Evolutionary conservation across 2,888 invertebrate species (phyloP), one percentile per base, ranked within the genome.

Genomic region (Phalera bucephala): DNA sequence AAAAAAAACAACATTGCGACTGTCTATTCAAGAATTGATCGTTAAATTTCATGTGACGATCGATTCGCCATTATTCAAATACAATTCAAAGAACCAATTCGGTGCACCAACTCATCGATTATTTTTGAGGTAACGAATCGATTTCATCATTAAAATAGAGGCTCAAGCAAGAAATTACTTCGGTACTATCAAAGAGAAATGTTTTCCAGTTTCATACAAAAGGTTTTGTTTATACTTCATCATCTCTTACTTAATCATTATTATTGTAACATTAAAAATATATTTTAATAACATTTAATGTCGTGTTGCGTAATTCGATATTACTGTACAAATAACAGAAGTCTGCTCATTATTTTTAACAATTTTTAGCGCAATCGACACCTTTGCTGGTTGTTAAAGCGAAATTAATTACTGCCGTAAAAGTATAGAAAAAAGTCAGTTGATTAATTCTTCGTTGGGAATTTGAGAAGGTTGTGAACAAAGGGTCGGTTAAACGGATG

Each of bases 401-500:
- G 57, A 74, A 76, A 82, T 81, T 87, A 87, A 87, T 88, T 85
- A 81, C 74, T 72, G 64, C 49, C 59, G 64, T 72, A 62, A 75
- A 77, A 76, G 73, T 66, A 62, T 44, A 59, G 57, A 66, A 75
- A 79, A 80, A 80, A 73, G 61, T 56, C 57, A 55, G 74, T 71
- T 74, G 69, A 78, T 79, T 80, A 76, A 75, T 81, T 79, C 74
- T 81, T 80, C 64, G 61, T 44, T 60, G 62, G 80, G 64, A 85
- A 89, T 78, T 72, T 61, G 86, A 88, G 83, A 88, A 72, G 76
- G 70, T 85, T 86, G 81, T 79, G 68, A 60, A 74, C 72, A 77
- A 81, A 80, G 72, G 79, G 73, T 62, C 54, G 54, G 52, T 59
- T 50, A 47, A 59, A 45, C 50, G 48, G 53, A 57, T 52, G 51